Percentiles rank a stretch among this genome's conserved stretches.
Evolutionary conservation across 2,797 vertebrate species (phyloP).

Genomic region (Muraenolepis orangiensis): DNA sequence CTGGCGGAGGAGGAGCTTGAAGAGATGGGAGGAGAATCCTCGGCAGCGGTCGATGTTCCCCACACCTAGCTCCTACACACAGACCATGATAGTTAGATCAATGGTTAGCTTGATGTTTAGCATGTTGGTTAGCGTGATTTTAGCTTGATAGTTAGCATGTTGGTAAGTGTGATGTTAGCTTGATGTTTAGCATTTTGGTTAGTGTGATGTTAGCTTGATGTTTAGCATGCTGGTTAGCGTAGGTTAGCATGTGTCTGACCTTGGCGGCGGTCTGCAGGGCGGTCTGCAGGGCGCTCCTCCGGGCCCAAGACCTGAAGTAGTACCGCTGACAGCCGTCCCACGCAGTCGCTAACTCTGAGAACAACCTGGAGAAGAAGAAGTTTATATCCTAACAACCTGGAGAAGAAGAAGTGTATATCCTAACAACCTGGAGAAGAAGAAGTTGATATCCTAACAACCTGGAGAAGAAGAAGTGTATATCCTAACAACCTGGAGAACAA

Average conservation of each 20-base stretch:
- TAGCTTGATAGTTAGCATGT: no score
- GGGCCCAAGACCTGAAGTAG: constrained; percentile 89
- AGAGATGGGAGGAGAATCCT: constrained; percentile 90
- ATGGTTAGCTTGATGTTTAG: background rate
- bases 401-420: background rate
- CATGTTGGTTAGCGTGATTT: no score
- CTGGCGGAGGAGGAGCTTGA: constrained; percentile 85
- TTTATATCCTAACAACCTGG: background rate
- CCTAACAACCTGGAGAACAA: background rate
- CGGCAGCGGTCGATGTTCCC: constrained; percentile 85
- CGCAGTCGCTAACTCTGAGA: constrained; percentile 77
- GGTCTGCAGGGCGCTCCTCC: constrained; percentile 77
- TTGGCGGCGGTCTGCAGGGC: constrained; percentile 82
- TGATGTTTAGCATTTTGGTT: no score
- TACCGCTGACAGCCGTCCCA: constrained; percentile 97
- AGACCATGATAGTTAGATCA: background rate
- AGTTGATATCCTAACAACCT: background rate
- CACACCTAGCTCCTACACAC: constrained; percentile 82
- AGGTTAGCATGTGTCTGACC: constrained; percentile 60
- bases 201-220: background rate
- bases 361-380: constrained; percentile 70
- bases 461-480: background rate
- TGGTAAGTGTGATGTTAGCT: background rate
- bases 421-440: background rate
- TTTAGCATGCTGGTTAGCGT: no score